These are phyloP conservation scores for Athripsodes cinereus DNA, from an alignment of 2,888 invertebrate species.

Conservation along the genomic window DNA sequence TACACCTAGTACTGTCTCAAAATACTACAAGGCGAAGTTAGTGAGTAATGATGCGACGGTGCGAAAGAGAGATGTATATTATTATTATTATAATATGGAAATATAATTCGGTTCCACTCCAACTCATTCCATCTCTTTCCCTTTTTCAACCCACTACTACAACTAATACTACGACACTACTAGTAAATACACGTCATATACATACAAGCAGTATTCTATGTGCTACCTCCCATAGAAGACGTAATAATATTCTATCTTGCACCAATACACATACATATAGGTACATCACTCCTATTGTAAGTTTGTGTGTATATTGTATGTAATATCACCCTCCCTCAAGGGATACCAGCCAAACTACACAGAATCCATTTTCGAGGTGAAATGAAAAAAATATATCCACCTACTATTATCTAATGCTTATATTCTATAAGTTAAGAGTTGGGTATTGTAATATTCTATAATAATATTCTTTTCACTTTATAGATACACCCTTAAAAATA, in stretches of 20 bases:
- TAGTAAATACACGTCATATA: background rate
- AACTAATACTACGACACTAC: background rate
- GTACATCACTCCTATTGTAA: background rate
- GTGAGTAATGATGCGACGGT: conserved; percentile 26
- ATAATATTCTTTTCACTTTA: too few species aligned
- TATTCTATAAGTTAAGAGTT: too few species aligned
- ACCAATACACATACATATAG: background rate
- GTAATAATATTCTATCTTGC: conserved; percentile 1
- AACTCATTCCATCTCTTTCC: conserved; percentile 7
- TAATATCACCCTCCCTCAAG: conserved; percentile 7
- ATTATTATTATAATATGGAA: conserved; percentile 26
- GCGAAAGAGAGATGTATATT: conserved; percentile 24
- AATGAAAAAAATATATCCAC: conserved; percentile 15
- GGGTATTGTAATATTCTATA: too few species aligned
- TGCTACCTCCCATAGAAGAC: background rate
- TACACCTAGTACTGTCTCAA: too few species aligned
- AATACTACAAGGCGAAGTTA: conserved; percentile 6
- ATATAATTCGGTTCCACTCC: conserved; percentile 25
- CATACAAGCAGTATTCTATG: background rate
- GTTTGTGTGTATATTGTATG: background rate
- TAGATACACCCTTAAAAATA: too few species aligned
- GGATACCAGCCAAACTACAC: conserved; percentile 18
- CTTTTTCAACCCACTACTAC: background rate
- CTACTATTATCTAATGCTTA: too few species aligned
- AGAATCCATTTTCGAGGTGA: conserved; percentile 18